Base-by-base conservation (phyloP, 2,888 invertebrate species). In the Myopa testacea region DNA sequence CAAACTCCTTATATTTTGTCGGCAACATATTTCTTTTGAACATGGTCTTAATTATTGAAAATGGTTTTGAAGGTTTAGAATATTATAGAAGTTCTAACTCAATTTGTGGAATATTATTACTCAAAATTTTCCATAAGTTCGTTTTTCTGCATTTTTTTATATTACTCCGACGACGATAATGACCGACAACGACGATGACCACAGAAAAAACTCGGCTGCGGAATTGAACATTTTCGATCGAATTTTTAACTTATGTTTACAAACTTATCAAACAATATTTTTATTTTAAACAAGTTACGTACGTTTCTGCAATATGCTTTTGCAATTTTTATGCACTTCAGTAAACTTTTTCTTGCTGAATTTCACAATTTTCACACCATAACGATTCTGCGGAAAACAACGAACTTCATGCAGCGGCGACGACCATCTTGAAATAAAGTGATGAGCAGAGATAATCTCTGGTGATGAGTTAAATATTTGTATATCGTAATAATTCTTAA, bases 261-360 rank as follows among this genome's bases (percentile, higher is more conserved):
- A 84, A 75, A 80, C 80, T 72, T 79, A 81, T 81, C 80, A 83
- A 81, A 76, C 83, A 84, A 84, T 84, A 81, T 81, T 84, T 81
- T 84, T 82, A 80, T 76, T 82, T 81, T 84, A 82, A 55, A 82
- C 82, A 81, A 62, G 83, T 86, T 84, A 81, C 81, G 82, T 82
- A 84, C 86, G 82, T 84, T 83, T 83, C 82, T 80, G 79, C 80
- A 80, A 52, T 76, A 72, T 63, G 50, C 62, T 78, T 60, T 50
- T 8, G 10, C 38, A 62, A 34, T 71, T 75, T 77, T 68, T 16
- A 67, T n/a, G 26, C 16, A 19, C 40, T 75, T 45, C n/a, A 6
- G 71, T 38, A 50, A 45, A 65, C 34, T 58, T 52, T 75, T 55
- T 55, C 68, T 45, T 62, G 34, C 26, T 58, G 50, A 74, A 60